Conservation (phyloP, 64 coral and sea anemone genomes). For the Pachyseris speciosa region DNA sequence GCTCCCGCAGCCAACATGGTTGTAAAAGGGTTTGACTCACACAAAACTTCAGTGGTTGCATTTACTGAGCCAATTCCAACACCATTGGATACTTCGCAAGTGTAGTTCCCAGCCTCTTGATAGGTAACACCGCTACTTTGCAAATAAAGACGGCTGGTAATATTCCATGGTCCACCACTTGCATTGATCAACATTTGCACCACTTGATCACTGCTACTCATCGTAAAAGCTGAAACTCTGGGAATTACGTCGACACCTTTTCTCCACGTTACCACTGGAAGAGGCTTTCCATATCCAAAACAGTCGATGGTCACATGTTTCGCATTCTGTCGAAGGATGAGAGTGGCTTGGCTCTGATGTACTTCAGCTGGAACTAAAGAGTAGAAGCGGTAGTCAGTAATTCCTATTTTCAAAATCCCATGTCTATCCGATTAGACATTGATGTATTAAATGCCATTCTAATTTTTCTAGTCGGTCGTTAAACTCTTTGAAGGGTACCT, state of each 20-base stretch:
- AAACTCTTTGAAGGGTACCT: too few relatives aligned
- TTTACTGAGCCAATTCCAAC: not conserved
- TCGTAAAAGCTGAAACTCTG: not conserved
- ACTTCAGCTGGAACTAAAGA: not conserved
- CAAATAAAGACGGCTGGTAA: constrained; percentile 1
- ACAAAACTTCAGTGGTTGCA: constrained; percentile 18
- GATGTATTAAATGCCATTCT: too few relatives aligned
- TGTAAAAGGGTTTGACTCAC: too few relatives aligned
- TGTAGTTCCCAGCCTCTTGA: constrained; percentile 35
- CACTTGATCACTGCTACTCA: not conserved
- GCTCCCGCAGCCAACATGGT: too few relatives aligned
- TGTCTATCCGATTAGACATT: too few relatives aligned
- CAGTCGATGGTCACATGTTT: constrained; percentile 24
- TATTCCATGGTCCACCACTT: not conserved
- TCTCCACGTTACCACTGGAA: not conserved
- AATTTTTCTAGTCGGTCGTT: too few relatives aligned
- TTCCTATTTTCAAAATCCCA: too few relatives aligned
- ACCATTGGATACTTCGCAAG: not conserved
- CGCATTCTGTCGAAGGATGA: not conserved
- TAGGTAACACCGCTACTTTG: not conserved
- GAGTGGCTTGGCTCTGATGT: not conserved
- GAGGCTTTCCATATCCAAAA: constrained; percentile 26
- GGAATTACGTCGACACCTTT: not conserved
- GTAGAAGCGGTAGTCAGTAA: not conserved
- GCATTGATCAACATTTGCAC: not conserved